phyloP scores from a whole-genome alignment of 1,140 invertebrate genomes.

The Acarapis woodi region DNA sequence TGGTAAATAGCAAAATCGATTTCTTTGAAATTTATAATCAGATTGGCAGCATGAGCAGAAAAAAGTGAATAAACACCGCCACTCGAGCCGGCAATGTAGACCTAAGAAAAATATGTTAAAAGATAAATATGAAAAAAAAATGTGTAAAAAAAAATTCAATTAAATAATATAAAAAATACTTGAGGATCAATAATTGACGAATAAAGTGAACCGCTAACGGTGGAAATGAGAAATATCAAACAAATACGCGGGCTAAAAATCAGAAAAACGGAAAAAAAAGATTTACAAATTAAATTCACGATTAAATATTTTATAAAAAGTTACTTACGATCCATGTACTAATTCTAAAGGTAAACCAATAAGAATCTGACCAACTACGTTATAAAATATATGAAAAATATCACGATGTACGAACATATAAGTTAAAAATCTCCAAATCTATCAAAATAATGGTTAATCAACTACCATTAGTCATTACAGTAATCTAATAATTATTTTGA shows the following conservation, averaged over 20 bases:
- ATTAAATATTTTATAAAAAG: not conserved
- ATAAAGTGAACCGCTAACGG: slow-evolving; percentile 35
- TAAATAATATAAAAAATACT: too few species aligned
- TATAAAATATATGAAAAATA: slow-evolving; percentile 60
- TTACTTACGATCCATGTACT: not conserved
- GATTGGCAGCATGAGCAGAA: slow-evolving; percentile 72
- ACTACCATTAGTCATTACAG: too few species aligned
- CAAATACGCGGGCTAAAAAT: slow-evolving; percentile 69
- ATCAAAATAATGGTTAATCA: too few species aligned
- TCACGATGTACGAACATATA: slow-evolving; percentile 94
- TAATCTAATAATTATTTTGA: too few species aligned
- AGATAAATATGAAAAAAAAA: too few species aligned
- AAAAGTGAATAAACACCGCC: slow-evolving; percentile 86
- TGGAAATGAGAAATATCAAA: slow-evolving; percentile 40
- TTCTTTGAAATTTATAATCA: not conserved
- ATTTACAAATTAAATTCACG: not conserved
- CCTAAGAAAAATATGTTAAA: too few species aligned
- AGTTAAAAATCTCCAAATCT: slow-evolving; percentile 45
- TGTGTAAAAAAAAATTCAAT: too few species aligned
- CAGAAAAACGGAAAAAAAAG: not conserved
- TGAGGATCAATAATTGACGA: slow-evolving; percentile 70
- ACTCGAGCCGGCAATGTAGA: slow-evolving; percentile 72
- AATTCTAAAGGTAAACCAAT: slow-evolving; percentile 38
- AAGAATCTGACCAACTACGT: slow-evolving; percentile 64
- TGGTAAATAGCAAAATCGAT: slow-evolving; percentile 6